These are phyloP conservation scores for Lasioglossum pauxillum DNA, from an alignment of 2,888 invertebrate genomes.

Conservation along the genomic window DNA sequence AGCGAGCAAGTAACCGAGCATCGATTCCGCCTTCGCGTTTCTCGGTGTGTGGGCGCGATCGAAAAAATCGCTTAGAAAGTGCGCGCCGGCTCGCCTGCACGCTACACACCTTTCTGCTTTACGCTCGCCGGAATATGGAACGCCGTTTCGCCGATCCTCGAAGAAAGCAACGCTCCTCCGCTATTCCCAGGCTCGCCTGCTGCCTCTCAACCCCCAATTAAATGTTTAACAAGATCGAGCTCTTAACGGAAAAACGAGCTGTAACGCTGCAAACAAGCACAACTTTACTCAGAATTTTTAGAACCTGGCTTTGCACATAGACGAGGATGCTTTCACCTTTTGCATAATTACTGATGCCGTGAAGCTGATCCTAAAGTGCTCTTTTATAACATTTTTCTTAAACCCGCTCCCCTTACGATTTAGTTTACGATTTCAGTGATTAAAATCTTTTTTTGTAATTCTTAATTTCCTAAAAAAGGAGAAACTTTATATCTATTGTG, in stretches of 20 bases:
- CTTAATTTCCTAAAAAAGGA: too few species aligned
- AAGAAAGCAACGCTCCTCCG: background rate
- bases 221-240: background rate
- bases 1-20: background rate
- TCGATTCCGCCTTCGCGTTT: conserved; percentile 13
- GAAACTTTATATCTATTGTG: too few species aligned
- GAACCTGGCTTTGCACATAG: too few species aligned
- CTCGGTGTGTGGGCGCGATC: conserved; percentile 33
- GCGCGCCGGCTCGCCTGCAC: conserved; percentile 27
- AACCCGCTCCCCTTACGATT: too few species aligned
- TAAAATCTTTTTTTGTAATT: too few species aligned
- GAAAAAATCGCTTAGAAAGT: conserved; percentile 61
- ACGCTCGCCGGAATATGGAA: background rate
- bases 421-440: too few species aligned
- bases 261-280: background rate
- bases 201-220: background rate
- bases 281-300: background rate
- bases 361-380: too few species aligned
- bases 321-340: background rate
- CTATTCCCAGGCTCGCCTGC: background rate
- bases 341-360: too few species aligned
- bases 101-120: conserved; percentile 21
- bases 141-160: background rate
- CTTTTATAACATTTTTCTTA: too few species aligned
- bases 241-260: background rate